Evolutionary conservation across 92 coral and sea anemone genomes (phyloP).

Genomic region (Zoanthus sansibaricus): DNA sequence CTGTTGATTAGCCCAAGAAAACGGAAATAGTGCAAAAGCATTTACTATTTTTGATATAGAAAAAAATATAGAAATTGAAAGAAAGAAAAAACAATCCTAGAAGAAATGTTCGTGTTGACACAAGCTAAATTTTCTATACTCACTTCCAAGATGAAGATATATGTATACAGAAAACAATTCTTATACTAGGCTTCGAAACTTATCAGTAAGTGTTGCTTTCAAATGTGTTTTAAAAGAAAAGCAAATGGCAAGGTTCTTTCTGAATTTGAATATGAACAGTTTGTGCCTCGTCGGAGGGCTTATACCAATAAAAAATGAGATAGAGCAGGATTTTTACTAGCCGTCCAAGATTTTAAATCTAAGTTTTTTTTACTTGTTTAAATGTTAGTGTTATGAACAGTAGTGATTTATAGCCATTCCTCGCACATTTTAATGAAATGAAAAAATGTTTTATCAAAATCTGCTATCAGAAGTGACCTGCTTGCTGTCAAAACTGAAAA

Average conservation of each 20-base stretch:
- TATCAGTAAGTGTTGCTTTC: background rate
- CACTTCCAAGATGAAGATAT: no score
- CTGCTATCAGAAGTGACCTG: slow-evolving; percentile 8
- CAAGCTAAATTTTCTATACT: background rate
- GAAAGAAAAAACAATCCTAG: background rate
- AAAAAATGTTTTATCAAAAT: slow-evolving; percentile 9
- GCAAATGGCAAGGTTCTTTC: slow-evolving; percentile 62
- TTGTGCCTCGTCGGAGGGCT: slow-evolving; percentile 22
- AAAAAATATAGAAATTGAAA: background rate
- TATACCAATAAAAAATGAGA: background rate
- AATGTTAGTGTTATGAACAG: background rate
- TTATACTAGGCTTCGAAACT: background rate
- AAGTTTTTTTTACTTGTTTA: background rate
- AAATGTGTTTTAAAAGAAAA: slow-evolving; percentile 60
- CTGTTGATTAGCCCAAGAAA: slow-evolving; percentile 15
- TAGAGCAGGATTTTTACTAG: background rate
- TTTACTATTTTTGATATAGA: background rate
- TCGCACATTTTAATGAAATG: background rate
- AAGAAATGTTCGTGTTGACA: no score
- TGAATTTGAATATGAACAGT: slow-evolving; percentile 56
- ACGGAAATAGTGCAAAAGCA: slow-evolving; percentile 21
- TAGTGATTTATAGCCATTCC: background rate
- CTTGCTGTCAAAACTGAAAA: slow-evolving; percentile 13
- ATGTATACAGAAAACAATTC: no score
- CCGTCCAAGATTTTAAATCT: background rate